phyloP scores from a whole-genome alignment of 1,140 invertebrate species.

The Campoletis sonorensis region DNA sequence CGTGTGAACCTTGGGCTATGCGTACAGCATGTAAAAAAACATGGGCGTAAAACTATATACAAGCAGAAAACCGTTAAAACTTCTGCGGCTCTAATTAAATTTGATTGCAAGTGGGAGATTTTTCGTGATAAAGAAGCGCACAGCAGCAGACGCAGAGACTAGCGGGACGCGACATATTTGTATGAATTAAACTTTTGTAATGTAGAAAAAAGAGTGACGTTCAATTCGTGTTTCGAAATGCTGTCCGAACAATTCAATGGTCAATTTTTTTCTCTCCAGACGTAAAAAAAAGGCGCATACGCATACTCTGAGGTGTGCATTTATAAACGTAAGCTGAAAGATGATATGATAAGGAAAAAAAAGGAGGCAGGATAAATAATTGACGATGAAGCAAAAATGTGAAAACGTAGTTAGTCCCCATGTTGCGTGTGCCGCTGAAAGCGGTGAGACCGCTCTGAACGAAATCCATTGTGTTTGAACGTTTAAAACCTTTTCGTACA shows the following conservation, averaged over 20 bases:
- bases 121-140: conserved; percentile 10
- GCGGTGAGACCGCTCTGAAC: conserved; percentile 4
- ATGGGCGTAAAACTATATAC: conserved; percentile 43
- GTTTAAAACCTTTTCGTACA: neutral
- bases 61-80: conserved; percentile 19
- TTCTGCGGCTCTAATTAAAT: conserved; percentile 30
- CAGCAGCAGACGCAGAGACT: neutral
- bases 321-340: too few species aligned
- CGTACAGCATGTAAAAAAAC: conserved; percentile 43
- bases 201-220: neutral
- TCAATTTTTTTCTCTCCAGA: too few species aligned
- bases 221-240: neutral
- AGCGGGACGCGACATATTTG: neutral
- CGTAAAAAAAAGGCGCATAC: too few species aligned
- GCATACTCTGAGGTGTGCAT: too few species aligned
- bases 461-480: neutral
- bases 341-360: neutral
- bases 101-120: conserved; percentile 35
- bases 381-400: conserved; percentile 3
- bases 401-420: neutral
- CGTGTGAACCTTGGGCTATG: conserved; percentile 57
- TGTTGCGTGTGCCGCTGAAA: conserved; percentile 2
- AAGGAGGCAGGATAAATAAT: neutral
- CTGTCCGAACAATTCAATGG: too few species aligned
- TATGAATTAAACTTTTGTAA: neutral